phyloP scores from a whole-genome alignment of 2,797 vertebrate species.

The Labroides dimidiatus region DNA sequence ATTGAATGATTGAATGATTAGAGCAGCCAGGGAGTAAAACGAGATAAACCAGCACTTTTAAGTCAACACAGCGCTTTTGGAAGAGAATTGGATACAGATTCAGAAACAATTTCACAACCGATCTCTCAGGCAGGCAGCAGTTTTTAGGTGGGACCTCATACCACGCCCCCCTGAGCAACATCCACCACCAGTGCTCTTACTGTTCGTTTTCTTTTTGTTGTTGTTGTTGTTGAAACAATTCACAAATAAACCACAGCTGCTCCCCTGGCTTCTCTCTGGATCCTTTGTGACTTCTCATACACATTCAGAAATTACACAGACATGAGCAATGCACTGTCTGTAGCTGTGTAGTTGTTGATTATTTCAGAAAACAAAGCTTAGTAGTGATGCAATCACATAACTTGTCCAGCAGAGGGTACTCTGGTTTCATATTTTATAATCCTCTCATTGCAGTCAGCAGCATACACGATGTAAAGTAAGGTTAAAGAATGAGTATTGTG shows the following conservation, averaged over 20 bases:
- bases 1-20: not conserved
- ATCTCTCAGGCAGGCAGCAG: slow-evolving; percentile 23
- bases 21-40: not conserved
- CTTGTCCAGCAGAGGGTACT: no score
- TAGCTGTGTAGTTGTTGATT: no score
- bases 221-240: slow-evolving; percentile 64
- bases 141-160: slow-evolving; percentile 16
- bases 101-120: not conserved
- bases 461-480: no score
- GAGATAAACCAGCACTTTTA: slow-evolving; percentile 29
- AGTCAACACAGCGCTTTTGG: not conserved
- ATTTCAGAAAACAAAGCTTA: no score
- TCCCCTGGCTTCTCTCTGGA: slow-evolving; percentile 40
- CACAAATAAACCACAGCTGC: slow-evolving; percentile 75
- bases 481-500: no score
- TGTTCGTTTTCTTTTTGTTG: slow-evolving; percentile 61
- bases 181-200: slow-evolving; percentile 77
- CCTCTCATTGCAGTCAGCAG: no score
- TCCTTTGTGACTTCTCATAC: not conserved
- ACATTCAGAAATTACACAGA: no score
- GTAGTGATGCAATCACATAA: no score
- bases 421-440: no score
- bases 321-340: no score
- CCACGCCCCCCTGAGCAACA: slow-evolving; percentile 9
- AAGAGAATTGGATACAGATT: not conserved